A percentile compares a stretch with the other conserved stretches of the same genome.
phyloP scores from a whole-genome alignment of 2,888 invertebrate genomes.

The Sesia bembeciformis region DNA sequence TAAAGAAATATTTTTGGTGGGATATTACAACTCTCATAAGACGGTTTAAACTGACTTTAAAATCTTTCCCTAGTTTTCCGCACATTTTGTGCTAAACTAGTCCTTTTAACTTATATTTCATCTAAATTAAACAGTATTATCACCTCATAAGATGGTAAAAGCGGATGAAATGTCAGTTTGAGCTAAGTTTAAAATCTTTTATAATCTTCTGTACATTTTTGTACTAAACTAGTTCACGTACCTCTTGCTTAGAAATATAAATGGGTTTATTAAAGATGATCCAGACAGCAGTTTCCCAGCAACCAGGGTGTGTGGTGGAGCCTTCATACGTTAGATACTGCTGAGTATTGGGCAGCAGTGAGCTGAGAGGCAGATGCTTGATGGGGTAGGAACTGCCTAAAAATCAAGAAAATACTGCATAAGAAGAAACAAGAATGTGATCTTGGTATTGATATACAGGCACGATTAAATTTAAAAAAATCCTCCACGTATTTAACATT shows the following conservation, averaged over 20 bases:
- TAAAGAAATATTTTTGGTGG: no score
- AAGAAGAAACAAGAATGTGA: not conserved
- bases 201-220: no score
- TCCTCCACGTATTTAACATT: no score
- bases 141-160: not conserved
- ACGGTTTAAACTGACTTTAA: no score
- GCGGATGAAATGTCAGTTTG: not conserved
- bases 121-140: not conserved
- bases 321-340: constrained; percentile 99
- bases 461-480: no score
- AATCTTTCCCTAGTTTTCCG: no score
- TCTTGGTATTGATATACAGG: no score
- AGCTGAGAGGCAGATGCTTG: constrained; percentile 88
- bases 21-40: no score
- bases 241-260: constrained; percentile 97
- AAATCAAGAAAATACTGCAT: no score
- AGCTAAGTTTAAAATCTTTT: no score
- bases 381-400: constrained; percentile 88
- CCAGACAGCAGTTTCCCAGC: constrained; percentile 99
- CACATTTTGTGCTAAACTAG: no score
- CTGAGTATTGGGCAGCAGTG: constrained; percentile 91
- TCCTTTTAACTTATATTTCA: not conserved
- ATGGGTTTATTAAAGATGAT: constrained; percentile 98
- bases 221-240: constrained; percentile 44
- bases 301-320: constrained; percentile 97